Percentiles rank a stretch among this genome's conserved stretches.
These are phyloP conservation scores for Pandion haliaetus DNA, from an alignment of 2,113 vertebrate species.

Conservation along the genomic window DNA sequence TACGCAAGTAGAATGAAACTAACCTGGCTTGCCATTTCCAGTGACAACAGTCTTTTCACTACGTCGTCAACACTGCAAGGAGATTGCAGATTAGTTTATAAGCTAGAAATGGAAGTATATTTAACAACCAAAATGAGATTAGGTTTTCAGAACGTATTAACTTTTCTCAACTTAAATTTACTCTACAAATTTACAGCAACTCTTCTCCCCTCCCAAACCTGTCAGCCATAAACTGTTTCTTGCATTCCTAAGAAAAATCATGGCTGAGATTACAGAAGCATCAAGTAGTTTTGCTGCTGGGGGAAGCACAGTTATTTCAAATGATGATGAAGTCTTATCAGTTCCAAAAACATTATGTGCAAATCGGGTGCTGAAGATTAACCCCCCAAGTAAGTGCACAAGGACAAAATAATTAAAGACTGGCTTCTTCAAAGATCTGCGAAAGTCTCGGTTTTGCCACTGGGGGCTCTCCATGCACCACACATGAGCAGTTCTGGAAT, in stretches of 20 bases:
- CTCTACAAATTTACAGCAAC: background rate
- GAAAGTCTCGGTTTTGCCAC: background rate
- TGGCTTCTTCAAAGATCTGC: background rate
- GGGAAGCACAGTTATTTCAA: background rate
- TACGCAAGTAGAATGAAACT: slow-evolving; percentile 24
- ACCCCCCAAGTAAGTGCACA: background rate
- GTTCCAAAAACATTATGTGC: background rate
- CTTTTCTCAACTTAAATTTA: background rate
- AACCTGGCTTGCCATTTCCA: slow-evolving; percentile 91
- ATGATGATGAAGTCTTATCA: background rate
- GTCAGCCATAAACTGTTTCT: background rate
- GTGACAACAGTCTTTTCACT: slow-evolving; percentile 85
- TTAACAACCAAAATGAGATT: background rate
- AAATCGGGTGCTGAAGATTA: background rate
- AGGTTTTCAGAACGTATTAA: background rate
- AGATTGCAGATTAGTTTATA: background rate
- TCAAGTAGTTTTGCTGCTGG: background rate
- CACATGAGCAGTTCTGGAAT: background rate
- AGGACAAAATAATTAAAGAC: background rate
- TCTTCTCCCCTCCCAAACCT: background rate
- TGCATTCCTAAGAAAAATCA: background rate
- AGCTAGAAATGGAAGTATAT: accelerated
- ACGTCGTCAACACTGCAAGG: slow-evolving; percentile 83
- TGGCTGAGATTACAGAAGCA: background rate
- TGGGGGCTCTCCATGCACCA: slow-evolving; percentile 33